Evolutionary conservation across 2,888 invertebrate species (phyloP).

Genomic region (Cryptocheilus praepositus): DNA sequence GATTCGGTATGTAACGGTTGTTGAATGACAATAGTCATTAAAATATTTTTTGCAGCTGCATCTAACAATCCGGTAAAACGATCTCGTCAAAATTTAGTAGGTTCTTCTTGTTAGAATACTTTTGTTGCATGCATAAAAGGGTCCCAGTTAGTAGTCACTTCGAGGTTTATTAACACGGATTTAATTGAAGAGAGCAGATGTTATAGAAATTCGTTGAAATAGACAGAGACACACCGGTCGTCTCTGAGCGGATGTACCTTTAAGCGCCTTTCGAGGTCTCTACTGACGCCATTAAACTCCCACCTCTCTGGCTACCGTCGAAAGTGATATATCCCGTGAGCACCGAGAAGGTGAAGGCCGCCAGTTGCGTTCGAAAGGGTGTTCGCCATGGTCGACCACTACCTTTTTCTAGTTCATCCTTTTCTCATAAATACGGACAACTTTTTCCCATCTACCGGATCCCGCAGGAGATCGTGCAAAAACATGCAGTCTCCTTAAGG

Average conservation of each 20-base stretch:
- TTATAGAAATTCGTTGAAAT: too few species aligned
- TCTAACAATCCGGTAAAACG: too few species aligned
- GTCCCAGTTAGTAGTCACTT: too few species aligned
- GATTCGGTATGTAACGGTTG: neutral
- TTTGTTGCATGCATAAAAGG: neutral
- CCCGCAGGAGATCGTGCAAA: too few species aligned
- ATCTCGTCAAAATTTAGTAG: too few species aligned
- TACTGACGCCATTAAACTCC: conserved; percentile 7
- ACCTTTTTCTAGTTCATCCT: conserved; percentile 13
- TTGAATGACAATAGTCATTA: conserved; percentile 7
- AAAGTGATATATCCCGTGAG: conserved; percentile 3
- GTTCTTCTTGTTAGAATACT: too few species aligned
- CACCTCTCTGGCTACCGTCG: neutral
- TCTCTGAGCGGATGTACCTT: neutral
- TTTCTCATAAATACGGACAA: neutral
- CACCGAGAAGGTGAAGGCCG: conserved; percentile 17
- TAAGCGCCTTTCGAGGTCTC: neutral
- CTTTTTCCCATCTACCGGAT: neutral
- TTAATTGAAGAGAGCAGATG: neutral
- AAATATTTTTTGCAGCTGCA: too few species aligned
- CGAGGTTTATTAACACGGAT: neutral
- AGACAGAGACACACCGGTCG: too few species aligned
- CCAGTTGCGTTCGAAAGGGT: conserved; percentile 12
- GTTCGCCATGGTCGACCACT: conserved; percentile 18
- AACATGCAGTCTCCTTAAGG: too few species aligned